Percentiles rank a stretch among this genome's conserved stretches.
Evolutionary conservation across 2,888 invertebrate species (phyloP).

Genomic region (Synanthedon vespiformis): DNA sequence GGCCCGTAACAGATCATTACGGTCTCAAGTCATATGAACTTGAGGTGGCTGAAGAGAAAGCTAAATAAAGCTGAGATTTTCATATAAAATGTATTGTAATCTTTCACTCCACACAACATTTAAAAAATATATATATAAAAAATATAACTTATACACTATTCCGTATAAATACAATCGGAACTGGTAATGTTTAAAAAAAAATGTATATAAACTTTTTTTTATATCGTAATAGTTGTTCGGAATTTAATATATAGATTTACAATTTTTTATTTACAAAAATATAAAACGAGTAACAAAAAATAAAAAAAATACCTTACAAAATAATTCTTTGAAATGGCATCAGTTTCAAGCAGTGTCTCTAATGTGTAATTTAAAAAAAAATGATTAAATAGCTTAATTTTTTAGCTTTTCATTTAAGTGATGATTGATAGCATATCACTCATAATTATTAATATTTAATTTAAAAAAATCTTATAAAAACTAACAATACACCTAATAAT

Average conservation of each 20-base stretch:
- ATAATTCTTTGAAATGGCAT: conserved; percentile 7
- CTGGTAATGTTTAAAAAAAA: background rate
- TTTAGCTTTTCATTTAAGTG: too few species aligned
- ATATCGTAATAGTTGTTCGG: background rate
- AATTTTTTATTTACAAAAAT: conserved; percentile 30
- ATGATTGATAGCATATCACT: too few species aligned
- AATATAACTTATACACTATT: background rate
- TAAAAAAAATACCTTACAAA: conserved; percentile 1
- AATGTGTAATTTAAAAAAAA: background rate
- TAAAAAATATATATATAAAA: background rate
- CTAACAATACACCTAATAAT: too few species aligned
- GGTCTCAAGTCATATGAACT: background rate
- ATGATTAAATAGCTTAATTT: background rate
- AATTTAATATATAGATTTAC: background rate
- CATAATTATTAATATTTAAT: too few species aligned
- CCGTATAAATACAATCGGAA: conserved; percentile 1
- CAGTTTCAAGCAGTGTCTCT: background rate
- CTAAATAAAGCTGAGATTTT: background rate
- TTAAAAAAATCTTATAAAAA: too few species aligned
- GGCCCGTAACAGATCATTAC: conserved; percentile 1
- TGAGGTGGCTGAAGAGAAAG: background rate
- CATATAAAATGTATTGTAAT: background rate
- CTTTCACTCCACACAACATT: background rate
- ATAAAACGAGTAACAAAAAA: conserved; percentile 31
- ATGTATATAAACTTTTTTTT: background rate